These are phyloP conservation scores for Tricholauxania praeusta DNA, from an alignment of 2,888 invertebrate genomes.

Conservation along the genomic window DNA sequence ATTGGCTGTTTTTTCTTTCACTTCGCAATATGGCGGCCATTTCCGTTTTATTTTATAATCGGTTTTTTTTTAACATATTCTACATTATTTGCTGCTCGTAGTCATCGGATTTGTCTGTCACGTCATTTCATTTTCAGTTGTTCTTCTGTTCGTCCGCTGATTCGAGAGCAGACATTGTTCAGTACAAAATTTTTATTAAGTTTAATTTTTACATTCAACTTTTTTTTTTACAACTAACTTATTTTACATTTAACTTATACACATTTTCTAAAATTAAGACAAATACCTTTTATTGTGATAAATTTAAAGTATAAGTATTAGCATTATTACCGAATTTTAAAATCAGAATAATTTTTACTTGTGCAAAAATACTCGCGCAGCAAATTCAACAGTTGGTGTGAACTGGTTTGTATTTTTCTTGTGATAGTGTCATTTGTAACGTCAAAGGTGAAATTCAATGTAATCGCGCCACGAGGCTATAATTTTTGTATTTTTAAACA, in stretches of 20 bases:
- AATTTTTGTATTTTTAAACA: neutral
- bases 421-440: conserved; percentile 23
- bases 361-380: no score
- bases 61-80: conserved; percentile 19
- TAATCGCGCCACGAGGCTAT: conserved; percentile 34
- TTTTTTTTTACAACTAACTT: conserved; percentile 4
- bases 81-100: conserved; percentile 8
- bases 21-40: conserved; percentile 3
- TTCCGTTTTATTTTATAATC: conserved; percentile 12
- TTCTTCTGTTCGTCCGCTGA: neutral
- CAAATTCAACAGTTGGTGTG: no score
- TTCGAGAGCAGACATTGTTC: conserved; percentile 20
- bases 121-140: neutral
- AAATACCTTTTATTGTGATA: no score
- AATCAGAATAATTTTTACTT: neutral
- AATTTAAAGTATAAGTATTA: no score
- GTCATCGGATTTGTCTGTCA: conserved; percentile 5
- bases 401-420: conserved; percentile 2
- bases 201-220: conserved; percentile 1
- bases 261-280: no score
- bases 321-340: no score
- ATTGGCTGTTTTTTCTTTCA: neutral
- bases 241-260: no score
- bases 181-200: neutral
- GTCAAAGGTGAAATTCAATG: neutral